Evolutionary conservation across 2,888 invertebrate genomes (phyloP).

Genomic region (Cataglyphis altisquamis): DNA sequence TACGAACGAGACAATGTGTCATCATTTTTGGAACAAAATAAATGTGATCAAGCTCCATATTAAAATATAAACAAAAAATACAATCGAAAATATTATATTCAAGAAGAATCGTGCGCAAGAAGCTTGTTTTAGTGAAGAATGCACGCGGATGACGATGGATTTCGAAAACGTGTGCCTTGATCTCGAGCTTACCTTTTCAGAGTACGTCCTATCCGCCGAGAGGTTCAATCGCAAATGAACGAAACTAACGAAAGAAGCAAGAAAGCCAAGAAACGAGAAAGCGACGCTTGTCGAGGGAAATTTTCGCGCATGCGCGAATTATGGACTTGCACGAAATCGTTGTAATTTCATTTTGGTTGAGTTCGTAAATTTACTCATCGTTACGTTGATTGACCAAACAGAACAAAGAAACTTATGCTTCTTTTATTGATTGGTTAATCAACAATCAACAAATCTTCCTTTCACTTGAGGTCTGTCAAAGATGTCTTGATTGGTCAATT

Average conservation of each 20-base stretch:
- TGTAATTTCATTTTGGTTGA: background rate
- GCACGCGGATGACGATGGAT: slow-evolving; percentile 51
- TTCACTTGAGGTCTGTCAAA: too few species aligned
- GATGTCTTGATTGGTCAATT: too few species aligned
- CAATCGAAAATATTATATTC: background rate
- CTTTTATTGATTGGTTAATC: background rate
- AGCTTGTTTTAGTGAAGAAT: background rate
- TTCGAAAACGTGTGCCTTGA: background rate
- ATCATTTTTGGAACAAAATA: slow-evolving; percentile 71
- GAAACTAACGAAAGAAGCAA: background rate
- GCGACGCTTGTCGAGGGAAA: background rate
- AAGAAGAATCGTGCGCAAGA: slow-evolving; percentile 46
- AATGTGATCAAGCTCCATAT: background rate
- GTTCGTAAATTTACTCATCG: background rate
- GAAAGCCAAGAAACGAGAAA: too few species aligned
- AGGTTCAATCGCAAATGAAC: background rate
- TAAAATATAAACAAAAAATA: slow-evolving; percentile 28
- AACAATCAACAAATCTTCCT: too few species aligned
- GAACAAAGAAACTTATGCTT: too few species aligned
- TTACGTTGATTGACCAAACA: background rate
- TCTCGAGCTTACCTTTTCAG: slow-evolving; percentile 42
- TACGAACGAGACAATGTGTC: slow-evolving; percentile 83
- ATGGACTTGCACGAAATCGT: background rate
- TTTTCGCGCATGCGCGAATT: background rate
- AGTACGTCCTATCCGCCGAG: background rate